Conservation (phyloP, 92 coral and sea anemone genomes). For the Paragorgia papillata region DNA sequence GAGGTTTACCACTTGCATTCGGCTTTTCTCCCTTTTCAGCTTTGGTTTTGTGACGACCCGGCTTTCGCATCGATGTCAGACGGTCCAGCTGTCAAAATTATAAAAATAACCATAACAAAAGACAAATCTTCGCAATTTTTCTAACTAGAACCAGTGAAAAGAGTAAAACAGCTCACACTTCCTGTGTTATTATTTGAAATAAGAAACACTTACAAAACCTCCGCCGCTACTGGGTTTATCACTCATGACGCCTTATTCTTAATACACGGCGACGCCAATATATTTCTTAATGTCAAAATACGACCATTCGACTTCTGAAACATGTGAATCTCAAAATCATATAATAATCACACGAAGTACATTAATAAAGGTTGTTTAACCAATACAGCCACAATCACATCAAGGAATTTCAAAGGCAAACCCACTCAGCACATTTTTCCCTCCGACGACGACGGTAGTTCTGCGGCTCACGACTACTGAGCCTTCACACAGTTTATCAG, state of each 20-base stretch:
- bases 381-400: neutral
- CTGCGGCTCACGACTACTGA: no score
- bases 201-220: constrained; percentile 10
- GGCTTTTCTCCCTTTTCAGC: constrained; percentile 62
- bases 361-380: neutral
- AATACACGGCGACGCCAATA: neutral
- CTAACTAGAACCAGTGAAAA: neutral
- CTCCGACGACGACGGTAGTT: no score
- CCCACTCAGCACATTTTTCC: no score
- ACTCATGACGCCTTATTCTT: constrained; percentile 5
- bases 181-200: neutral
- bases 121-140: neutral
- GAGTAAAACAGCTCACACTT: no score
- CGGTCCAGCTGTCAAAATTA: constrained; percentile 70
- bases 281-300: neutral
- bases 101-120: neutral
- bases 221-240: constrained; percentile 11
- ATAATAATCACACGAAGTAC: neutral
- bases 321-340: neutral
- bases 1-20: constrained; percentile 65
- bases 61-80: constrained; percentile 75
- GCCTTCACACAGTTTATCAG: neutral
- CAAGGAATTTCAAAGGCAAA: no score
- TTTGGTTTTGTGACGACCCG: constrained; percentile 53
- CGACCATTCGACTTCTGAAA: neutral